These are phyloP conservation scores for Sturnira hondurensis DNA, from an alignment of 2,113 vertebrate species.

Conservation along the genomic window DNA sequence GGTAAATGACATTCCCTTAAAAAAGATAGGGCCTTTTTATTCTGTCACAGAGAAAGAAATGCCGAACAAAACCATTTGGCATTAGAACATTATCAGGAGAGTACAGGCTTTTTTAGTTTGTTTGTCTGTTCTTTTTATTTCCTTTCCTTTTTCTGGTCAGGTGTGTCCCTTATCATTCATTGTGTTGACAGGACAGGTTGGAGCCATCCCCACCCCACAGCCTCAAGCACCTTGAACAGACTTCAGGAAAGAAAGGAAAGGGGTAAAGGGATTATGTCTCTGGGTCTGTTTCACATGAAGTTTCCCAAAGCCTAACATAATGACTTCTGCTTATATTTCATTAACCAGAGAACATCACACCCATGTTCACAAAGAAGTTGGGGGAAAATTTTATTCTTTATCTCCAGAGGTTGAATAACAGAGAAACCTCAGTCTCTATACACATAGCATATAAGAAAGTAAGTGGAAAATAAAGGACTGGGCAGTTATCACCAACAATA, in stretches of 20 bases:
- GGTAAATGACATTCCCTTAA: background rate
- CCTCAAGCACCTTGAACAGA: background rate
- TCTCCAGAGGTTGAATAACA: background rate
- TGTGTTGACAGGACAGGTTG: background rate
- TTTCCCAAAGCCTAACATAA: background rate
- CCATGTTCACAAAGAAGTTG: background rate
- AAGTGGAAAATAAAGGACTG: background rate
- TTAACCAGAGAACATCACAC: background rate
- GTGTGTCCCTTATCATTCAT: background rate
- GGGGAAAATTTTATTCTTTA: background rate
- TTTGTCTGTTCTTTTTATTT: background rate
- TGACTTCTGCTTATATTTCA: background rate
- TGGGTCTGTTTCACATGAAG: background rate
- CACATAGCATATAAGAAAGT: background rate
- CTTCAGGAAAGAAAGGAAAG: background rate
- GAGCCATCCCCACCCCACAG: accelerated
- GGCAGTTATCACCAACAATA: background rate
- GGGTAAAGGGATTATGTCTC: background rate
- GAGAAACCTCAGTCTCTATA: background rate
- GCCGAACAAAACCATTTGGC: background rate
- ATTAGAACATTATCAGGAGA: background rate
- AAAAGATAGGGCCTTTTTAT: background rate
- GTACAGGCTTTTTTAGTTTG: background rate
- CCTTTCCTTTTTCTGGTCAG: background rate
- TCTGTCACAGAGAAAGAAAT: background rate